Percentiles rank a stretch among this genome's conserved stretches.
phyloP scores from a whole-genome alignment of 2,888 invertebrate genomes.

The Drosophila meridionalis region DNA sequence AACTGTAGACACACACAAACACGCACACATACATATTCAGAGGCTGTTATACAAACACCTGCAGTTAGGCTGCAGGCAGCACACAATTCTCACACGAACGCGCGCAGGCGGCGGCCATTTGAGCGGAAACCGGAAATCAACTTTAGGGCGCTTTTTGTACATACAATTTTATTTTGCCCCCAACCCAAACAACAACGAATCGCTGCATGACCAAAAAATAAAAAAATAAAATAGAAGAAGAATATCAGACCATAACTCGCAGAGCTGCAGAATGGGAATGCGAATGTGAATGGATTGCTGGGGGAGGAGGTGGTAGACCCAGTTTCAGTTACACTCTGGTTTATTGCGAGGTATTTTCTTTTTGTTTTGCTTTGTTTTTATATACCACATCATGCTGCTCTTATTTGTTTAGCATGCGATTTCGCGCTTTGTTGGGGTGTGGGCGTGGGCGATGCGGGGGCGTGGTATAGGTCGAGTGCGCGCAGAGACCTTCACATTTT shows the following conservation, averaged over 20 bases:
- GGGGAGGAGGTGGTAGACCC: conserved; percentile 13
- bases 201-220: conserved; percentile 50
- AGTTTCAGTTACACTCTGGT: conserved; percentile 23
- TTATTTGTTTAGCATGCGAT: conserved; percentile 66
- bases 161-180: conserved; percentile 60
- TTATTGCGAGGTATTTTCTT: conserved; percentile 21
- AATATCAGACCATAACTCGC: conserved; percentile 64
- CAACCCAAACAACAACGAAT: conserved; percentile 46
- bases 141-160: conserved; percentile 76
- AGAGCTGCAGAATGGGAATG: conserved; percentile 19
- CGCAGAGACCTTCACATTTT: conserved; percentile 44
- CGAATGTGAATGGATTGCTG: not conserved
- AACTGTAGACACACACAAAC: conserved; percentile 45
- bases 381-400: conserved; percentile 31
- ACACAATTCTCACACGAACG: conserved; percentile 75
- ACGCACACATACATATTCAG: conserved; percentile 8
- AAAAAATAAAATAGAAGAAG: conserved; percentile 8
- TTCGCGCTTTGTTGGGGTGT: conserved; percentile 37
- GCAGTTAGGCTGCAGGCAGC: conserved; percentile 64
- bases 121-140: conserved; percentile 79
- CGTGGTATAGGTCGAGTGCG: not conserved
- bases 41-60: conserved; percentile 36
- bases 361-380: conserved; percentile 14
- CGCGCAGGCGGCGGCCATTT: conserved; percentile 67
- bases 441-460: not conserved